A percentile compares a stretch with the other conserved stretches of the same genome.
Evolutionary conservation across 2,113 vertebrate species (phyloP).

Genomic region (Micronisus gabar): DNA sequence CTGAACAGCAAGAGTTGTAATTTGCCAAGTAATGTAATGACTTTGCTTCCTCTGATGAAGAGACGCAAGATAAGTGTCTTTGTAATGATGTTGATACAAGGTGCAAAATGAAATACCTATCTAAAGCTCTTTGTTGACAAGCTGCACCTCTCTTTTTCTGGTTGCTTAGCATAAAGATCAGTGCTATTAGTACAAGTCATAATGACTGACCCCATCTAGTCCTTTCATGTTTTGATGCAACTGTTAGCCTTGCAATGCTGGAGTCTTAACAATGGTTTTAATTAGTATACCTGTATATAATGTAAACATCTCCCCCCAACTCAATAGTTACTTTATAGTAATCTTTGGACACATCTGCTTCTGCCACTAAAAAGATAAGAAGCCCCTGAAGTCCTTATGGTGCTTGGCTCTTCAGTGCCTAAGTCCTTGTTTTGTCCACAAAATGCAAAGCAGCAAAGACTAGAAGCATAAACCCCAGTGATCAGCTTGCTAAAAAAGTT

Average conservation of each 20-base stretch:
- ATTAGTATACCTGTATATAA: background rate
- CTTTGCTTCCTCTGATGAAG: background rate
- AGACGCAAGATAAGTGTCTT: background rate
- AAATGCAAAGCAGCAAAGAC: background rate
- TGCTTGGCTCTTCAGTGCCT: background rate
- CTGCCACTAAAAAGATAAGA: background rate
- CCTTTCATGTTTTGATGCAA: background rate
- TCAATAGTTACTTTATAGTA: background rate
- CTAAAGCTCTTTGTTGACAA: background rate
- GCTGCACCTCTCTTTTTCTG: background rate
- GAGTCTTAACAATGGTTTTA: background rate
- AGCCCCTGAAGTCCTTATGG: fast-evolving
- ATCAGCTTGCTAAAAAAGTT: background rate
- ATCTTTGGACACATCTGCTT: background rate
- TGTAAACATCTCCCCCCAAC: background rate
- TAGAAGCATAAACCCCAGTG: background rate
- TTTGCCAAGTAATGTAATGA: background rate
- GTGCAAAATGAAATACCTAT: background rate
- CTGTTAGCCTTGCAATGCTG: background rate
- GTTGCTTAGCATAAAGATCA: background rate
- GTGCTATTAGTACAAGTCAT: background rate
- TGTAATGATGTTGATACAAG: background rate
- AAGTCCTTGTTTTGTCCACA: background rate
- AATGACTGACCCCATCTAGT: background rate
- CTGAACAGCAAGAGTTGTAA: background rate